phyloP scores from a whole-genome alignment of 1,140 invertebrate species.

The Bombus polaris region DNA sequence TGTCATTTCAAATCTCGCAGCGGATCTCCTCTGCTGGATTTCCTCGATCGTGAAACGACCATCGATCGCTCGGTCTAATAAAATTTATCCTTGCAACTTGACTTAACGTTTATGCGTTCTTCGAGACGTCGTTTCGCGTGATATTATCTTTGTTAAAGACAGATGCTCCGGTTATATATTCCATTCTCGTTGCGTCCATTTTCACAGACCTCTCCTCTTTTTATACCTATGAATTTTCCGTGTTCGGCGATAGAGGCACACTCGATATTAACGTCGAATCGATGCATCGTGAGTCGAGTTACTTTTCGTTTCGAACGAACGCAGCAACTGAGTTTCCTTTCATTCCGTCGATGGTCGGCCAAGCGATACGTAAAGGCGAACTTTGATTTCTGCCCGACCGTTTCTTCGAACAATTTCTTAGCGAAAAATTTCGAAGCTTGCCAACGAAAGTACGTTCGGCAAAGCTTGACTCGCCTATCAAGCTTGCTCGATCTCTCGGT shows the following conservation, averaged over 20 bases:
- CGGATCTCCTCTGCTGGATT: not conserved
- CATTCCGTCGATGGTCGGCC: too few relatives aligned
- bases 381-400: constrained; percentile 8
- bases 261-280: too few relatives aligned
- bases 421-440: not conserved
- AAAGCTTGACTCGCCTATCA: not conserved
- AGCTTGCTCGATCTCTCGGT: constrained; percentile 9
- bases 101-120: too few relatives aligned
- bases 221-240: too few relatives aligned
- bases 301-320: too few relatives aligned
- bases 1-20: constrained; percentile 16
- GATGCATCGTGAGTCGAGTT: too few relatives aligned
- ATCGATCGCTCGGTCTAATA: not conserved
- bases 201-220: too few relatives aligned
- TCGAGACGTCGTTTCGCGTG: not conserved
- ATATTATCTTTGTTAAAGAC: not conserved
- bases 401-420: constrained; percentile 2
- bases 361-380: not conserved
- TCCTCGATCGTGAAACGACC: not conserved
- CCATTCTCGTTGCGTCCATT: too few relatives aligned
- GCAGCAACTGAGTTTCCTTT: too few relatives aligned
- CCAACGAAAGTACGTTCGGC: not conserved
- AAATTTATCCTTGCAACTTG: not conserved
- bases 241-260: too few relatives aligned
- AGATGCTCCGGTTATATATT: too few relatives aligned